Conservation (phyloP, 1,140 invertebrate species). For the Coboldia fuscipes region DNA sequence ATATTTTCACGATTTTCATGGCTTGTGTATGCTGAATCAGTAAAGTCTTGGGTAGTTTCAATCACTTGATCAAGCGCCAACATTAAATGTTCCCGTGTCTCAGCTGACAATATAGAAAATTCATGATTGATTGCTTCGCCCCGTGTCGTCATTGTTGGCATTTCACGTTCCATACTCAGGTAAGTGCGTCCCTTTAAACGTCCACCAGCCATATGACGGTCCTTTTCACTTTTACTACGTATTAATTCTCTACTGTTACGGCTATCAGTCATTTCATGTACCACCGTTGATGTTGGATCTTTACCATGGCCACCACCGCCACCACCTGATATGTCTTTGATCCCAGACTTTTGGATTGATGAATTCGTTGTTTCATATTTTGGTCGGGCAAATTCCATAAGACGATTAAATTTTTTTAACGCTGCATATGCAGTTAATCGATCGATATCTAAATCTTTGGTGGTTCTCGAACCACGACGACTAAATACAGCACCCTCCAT, state of each 20-base stretch:
- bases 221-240: slow-evolving; percentile 5
- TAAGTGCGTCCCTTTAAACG: slow-evolving; percentile 1
- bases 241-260: slow-evolving; percentile 1
- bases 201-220: slow-evolving; percentile 1
- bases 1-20: slow-evolving; percentile 94
- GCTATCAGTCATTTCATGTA: not conserved
- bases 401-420: slow-evolving; percentile 61
- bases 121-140: slow-evolving; percentile 1
- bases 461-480: slow-evolving; percentile 15
- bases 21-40: slow-evolving; percentile 94
- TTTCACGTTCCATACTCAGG: slow-evolving; percentile 2
- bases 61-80: slow-evolving; percentile 72
- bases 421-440: slow-evolving; percentile 53
- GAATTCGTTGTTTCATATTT: slow-evolving; percentile 1
- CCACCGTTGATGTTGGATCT: not conserved
- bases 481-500: slow-evolving; percentile 34
- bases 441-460: slow-evolving; percentile 35
- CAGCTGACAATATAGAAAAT: slow-evolving; percentile 2
- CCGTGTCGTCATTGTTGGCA: not conserved
- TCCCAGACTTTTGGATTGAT: not conserved
- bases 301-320: not conserved
- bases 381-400: slow-evolving; percentile 42
- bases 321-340: slow-evolving; percentile 1
- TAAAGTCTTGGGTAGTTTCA: slow-evolving; percentile 95
- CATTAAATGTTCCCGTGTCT: slow-evolving; percentile 43